phyloP scores from a whole-genome alignment of 2,113 vertebrate species.

The Equus przewalskii region DNA sequence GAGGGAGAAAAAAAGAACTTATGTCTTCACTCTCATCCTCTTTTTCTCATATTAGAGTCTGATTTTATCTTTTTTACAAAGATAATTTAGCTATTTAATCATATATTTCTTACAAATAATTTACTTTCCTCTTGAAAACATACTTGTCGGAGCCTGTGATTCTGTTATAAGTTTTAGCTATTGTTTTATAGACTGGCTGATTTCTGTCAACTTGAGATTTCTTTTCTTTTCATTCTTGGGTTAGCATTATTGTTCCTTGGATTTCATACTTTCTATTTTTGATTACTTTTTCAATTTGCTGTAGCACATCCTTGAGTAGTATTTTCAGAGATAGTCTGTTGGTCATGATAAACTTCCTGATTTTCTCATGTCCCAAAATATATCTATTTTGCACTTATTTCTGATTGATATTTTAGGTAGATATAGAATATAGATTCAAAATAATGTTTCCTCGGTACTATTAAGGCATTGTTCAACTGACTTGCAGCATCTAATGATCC shows the following conservation, averaged over 20 bases:
- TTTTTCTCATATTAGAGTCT: background rate
- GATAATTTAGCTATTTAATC: background rate
- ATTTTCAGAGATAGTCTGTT: constrained; percentile 15
- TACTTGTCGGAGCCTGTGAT: background rate
- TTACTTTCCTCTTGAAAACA: background rate
- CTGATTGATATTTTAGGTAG: background rate
- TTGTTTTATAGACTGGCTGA: background rate
- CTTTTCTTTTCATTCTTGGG: background rate
- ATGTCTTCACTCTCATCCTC: background rate
- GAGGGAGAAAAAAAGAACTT: background rate
- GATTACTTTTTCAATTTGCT: background rate
- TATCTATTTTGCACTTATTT: constrained; percentile 13
- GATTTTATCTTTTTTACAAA: constrained; percentile 13
- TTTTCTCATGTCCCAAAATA: background rate
- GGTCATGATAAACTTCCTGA: constrained; percentile 4
- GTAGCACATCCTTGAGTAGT: background rate
- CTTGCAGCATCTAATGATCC: background rate
- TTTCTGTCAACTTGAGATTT: background rate
- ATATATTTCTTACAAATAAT: background rate
- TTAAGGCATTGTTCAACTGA: background rate
- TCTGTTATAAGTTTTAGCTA: background rate
- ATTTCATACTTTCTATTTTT: background rate
- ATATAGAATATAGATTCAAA: background rate
- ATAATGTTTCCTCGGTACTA: background rate
- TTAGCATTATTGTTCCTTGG: background rate